Base-by-base conservation (phyloP, 1,140 invertebrate species). In the Papilio xuthus region DNA sequence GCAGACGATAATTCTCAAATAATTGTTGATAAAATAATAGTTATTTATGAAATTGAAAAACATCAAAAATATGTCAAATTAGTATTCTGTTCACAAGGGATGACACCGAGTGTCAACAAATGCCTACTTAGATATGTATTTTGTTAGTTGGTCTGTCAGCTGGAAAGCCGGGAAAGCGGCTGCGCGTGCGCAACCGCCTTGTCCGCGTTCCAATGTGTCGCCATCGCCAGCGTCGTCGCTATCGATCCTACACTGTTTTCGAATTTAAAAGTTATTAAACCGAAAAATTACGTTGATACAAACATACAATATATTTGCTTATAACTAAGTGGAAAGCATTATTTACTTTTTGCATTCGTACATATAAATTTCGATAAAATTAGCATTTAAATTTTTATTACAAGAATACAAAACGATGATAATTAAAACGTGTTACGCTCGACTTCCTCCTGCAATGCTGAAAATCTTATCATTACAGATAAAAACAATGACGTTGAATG, bases 131-230 rank as follows among this genome's bases (percentile, higher is more conserved):
- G 8, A 67, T 28, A 72, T 72, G 42, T 26, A 75, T 76, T 76
- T 76, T 10, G 74, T 63, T 60, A 42, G 84, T 87, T 86, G 83
- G 80, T 82, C 80, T 81, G 78, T 82, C 80, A 81, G 80, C 80
- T 88, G 90, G 92, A 91, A 93, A 93, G 90, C 91, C 89, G 89
- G 92, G 90, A 93, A 93, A 92, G 90, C 88, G 90, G 83, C 83
- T 82, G 83, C 84, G 87, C 83, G 81, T 83, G 86, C 85, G 88
- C 83, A 84, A 77, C 84, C 56, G 78, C 74, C 80, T 86, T 83
- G 86, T 89, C 85, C 85, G 89, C 89, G 87, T 91, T 92, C 89
- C 88, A 80, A 85, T 86, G 83, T 82, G 84, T 83, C 80, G 74
- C 56, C 56, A 63, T 13, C 56, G 56, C 23, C 20, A 60, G 44